Conservation (phyloP, 30 jellyfish, hydroid and myxozoan species). For the Rhopilema esculentum region DNA sequence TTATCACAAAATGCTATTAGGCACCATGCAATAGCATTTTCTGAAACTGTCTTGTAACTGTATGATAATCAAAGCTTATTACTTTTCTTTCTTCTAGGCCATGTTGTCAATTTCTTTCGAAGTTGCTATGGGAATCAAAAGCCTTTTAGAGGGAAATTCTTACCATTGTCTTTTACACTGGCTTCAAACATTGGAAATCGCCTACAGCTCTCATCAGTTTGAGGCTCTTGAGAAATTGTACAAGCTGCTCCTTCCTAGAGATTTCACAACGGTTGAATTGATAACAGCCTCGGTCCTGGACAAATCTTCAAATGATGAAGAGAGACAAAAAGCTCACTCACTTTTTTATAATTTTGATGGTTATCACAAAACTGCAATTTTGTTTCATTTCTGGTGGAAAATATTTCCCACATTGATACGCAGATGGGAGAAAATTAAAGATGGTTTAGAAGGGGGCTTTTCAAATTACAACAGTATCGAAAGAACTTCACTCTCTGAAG, state of each 20-base stretch:
- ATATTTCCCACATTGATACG: constrained; percentile 17
- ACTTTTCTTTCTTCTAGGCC: constrained; percentile 27
- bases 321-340: not conserved
- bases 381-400: constrained; percentile 71
- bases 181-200: constrained; percentile 65
- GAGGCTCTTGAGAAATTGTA: constrained; percentile 47
- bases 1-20: too few species aligned
- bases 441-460: not conserved
- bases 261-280: constrained; percentile 32
- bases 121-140: constrained; percentile 47
- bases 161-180: constrained; percentile 36
- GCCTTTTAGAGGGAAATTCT: constrained; percentile 32
- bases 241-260: constrained; percentile 55
- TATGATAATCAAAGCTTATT: not conserved
- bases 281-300: not conserved
- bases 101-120: constrained; percentile 44
- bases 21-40: too few species aligned
- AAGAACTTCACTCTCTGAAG: not conserved
- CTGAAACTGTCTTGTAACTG: not conserved
- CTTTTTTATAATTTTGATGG: constrained; percentile 20
- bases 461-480: not conserved
- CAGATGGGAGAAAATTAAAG: not conserved
- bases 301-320: not conserved
- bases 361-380: constrained; percentile 6
- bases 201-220: constrained; percentile 27